These are phyloP conservation scores for Steinernema scapterisci DNA, from an alignment of 2,888 invertebrate genomes.

Conservation along the genomic window DNA sequence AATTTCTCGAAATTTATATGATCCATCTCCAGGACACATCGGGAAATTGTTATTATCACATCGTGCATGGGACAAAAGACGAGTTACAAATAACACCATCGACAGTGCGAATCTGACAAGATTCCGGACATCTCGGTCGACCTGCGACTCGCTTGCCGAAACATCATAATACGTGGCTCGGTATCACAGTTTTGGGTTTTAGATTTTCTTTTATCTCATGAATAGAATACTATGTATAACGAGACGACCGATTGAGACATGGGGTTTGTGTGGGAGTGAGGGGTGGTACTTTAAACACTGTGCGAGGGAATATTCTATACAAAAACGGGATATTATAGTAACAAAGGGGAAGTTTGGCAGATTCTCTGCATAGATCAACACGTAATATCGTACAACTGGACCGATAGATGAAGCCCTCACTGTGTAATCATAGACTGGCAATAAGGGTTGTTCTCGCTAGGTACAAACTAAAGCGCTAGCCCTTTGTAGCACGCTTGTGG, in stretches of 20 bases:
- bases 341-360: conserved; percentile 2
- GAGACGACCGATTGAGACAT: no score
- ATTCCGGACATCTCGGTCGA: neutral
- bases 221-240: no score
- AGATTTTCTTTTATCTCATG: no score
- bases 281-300: no score
- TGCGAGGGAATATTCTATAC: conserved; percentile 6
- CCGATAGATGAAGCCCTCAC: conserved; percentile 1
- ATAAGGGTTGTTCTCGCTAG: neutral
- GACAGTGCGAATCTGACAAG: no score
- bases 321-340: neutral
- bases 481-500: conserved; percentile 11
- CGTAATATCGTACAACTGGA: neutral
- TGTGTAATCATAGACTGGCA: neutral
- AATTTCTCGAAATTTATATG: no score
- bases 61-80: no score
- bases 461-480: conserved; percentile 9
- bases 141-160: neutral
- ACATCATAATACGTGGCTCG: neutral
- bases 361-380: conserved; percentile 29
- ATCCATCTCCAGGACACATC: no score
- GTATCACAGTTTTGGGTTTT: neutral
- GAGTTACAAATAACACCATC: no score
- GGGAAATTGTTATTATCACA: no score
- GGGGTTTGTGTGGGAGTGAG: no score